Percentiles rank a stretch among this genome's conserved stretches.
These are phyloP conservation scores for Xenus cinereus DNA, from an alignment of 2,113 vertebrate species.

Conservation along the genomic window DNA sequence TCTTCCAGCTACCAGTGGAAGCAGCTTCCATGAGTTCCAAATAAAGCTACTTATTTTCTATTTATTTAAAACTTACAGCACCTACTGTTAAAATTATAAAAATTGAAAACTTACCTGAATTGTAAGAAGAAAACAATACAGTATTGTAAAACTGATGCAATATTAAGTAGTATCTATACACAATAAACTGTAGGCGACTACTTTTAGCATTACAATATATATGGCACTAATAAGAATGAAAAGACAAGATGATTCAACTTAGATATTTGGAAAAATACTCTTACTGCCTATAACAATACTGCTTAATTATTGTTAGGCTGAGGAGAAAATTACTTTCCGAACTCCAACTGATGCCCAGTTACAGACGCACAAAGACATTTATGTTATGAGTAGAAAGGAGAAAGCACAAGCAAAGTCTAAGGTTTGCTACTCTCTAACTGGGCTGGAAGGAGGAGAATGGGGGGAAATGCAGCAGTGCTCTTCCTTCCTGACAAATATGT, in stretches of 20 bases:
- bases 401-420: background rate
- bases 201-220: background rate
- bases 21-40: background rate
- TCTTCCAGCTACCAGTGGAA: background rate
- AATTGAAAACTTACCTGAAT: background rate
- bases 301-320: background rate
- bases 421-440: background rate
- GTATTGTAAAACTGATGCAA: background rate
- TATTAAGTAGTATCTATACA: background rate
- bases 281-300: background rate
- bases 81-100: background rate
- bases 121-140: background rate
- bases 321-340: background rate
- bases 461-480: background rate
- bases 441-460: background rate
- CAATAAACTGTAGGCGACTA: background rate
- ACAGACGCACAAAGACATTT: background rate
- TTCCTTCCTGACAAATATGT: background rate
- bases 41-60: background rate
- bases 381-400: background rate
- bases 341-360: background rate
- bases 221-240: background rate
- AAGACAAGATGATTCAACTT: background rate
- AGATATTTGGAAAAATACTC: background rate
- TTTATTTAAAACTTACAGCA: background rate